Base-by-base conservation (phyloP, 2,797 vertebrate genomes). In the Pempheris klunzingeri region DNA sequence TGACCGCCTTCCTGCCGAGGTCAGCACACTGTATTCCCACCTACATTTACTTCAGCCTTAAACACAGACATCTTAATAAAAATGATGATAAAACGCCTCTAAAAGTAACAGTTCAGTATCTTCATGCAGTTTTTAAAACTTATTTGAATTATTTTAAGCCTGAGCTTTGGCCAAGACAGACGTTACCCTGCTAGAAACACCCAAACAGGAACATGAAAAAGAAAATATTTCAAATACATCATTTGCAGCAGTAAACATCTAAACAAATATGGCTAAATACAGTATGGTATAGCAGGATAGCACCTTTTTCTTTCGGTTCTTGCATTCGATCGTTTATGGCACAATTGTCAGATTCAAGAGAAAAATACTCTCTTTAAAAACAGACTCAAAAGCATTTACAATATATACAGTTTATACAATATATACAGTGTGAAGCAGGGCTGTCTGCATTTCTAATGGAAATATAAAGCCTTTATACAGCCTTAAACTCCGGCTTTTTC, bases 341-440 rank as follows among this genome's bases (percentile, higher is more conserved):
- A 89, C 81, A 86, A 85, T 86, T 78, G 2, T 73, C 53, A 65
- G 4, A 62, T 70, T 74, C 71, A 67, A 84, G 74, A 85, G 81
- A 85, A 86, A 89, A 86, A 85, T 71, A 83, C 57, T 78, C 69
- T 74, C 64, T 62, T 80, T 86, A 78, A 77, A 86, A 83, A 85
- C 58, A 68, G 71, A 53, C 53, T 74, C 20, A 22, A 74, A 71
- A 71, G 77, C 79, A 67, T 83, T 64, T 81, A 79, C 71, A 89
- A 4, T 50, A 71, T 79, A 14, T 78, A 86, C 79, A 84, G 17
- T 80, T 22, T 64, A 17, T 75, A 75, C 61, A 82, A 17, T 8
- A 67, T 54, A 38, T 61, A 81, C 71, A 71, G 60, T n/a, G 69
- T 57, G 57, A 44, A 52, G 74, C 64, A 67, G 67, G 15, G 57